Evolutionary conservation across 1,140 invertebrate genomes (phyloP), one percentile per base, ranked within the genome.

Genomic region (Steinernema feltiae): DNA sequence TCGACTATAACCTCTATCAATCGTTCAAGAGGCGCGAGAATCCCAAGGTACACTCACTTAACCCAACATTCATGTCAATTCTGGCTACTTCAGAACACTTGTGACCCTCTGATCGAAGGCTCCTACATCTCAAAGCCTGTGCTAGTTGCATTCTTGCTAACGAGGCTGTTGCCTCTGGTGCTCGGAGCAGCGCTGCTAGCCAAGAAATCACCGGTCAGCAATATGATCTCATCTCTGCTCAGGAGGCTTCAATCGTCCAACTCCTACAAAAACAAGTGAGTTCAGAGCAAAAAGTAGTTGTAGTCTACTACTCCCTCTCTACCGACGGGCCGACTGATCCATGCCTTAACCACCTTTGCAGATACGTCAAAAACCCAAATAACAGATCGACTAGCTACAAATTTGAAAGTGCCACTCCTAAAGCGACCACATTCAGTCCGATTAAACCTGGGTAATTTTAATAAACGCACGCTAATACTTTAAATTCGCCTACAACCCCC

Each of bases 1-100:
- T 84, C 53, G 79, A 84, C 35, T 83, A 86, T 41, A 85, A 83
- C 71, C 76, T 84, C 15, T 84, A 84, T 69, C 74, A 82, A 15
- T 76, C 79, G 1, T 83, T 77, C 35, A 77, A 85, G 73, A 46
- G 83, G n/a, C 76, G 75, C 41, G 35, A 72, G 30, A 84, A 86
- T 72, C 82, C 82, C 18, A 80, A 77, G 74, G 82, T 84, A 41
- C 35, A 7, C 35, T 41, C 35, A 41, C 46, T n/a, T 69, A 32
- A 32, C n/a, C 35, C n/a, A n/a, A n/a, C n/a, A 48, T 32, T 69
- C 17, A 30, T 53, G 21, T n/a, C 48, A 53, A 15, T 69, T 30
- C 48, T 74, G 32, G 18, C 63, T 74, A 3, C 76, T 83, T 70
- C 69, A 84, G 82, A 84, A 84, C 76, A 84, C 84, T 3, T 84